Conservation (phyloP, 2,797 vertebrate genomes). For the Falco berigora region DNA sequence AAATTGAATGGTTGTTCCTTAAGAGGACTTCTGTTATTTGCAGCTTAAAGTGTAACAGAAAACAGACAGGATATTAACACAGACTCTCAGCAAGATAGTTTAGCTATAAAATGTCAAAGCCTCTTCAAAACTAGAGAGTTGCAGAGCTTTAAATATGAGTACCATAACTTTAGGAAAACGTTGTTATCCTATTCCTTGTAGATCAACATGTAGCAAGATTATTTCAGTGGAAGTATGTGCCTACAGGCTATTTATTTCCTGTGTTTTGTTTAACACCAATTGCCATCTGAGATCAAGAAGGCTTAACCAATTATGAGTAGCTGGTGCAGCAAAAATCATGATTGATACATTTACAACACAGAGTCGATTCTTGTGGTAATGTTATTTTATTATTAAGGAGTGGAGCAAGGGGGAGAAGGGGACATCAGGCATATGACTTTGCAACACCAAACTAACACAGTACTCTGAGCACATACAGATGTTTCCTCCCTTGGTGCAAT, state of each 20-base stretch:
- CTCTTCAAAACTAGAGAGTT: background rate
- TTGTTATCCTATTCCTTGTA: background rate
- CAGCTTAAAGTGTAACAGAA: background rate
- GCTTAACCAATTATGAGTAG: conserved; percentile 54
- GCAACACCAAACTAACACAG: background rate
- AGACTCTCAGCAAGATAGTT: background rate
- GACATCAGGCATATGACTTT: background rate
- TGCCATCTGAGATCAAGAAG: conserved; percentile 26
- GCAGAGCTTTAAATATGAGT: background rate
- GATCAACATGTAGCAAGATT: background rate
- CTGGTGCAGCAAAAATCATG: conserved; percentile 36
- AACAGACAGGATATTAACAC: background rate
- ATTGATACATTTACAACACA: conserved; percentile 40
- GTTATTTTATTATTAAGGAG: background rate
- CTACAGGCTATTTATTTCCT: background rate
- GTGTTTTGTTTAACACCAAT: conserved; percentile 18
- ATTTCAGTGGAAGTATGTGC: background rate
- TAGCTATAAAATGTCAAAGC: background rate
- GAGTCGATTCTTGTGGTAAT: conserved; percentile 24
- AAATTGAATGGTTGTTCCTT: background rate
- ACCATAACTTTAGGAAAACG: background rate
- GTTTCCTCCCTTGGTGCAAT: background rate
- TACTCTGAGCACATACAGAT: background rate
- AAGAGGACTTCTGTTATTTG: background rate
- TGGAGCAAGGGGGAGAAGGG: background rate